These are phyloP conservation scores for Acanthacorydalis orientalis DNA, from an alignment of 2,888 invertebrate genomes.

Conservation along the genomic window DNA sequence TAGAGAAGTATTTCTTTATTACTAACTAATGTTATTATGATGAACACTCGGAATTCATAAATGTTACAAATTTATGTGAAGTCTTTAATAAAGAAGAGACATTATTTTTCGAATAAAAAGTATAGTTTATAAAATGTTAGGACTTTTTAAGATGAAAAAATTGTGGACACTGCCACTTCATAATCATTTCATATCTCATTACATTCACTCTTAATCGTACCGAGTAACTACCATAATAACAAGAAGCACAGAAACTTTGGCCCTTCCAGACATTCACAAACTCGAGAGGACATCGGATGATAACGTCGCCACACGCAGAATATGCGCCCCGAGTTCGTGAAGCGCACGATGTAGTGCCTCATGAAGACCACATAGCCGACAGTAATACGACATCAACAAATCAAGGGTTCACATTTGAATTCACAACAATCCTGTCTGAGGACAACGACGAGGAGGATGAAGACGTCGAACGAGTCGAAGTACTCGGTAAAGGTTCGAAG, in stretches of 20 bases:
- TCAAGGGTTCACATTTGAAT: conserved; percentile 26
- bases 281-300: conserved; percentile 52
- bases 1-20: not conserved
- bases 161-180: not conserved
- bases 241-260: conserved; percentile 60
- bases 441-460: conserved; percentile 26
- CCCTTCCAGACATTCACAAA: conserved; percentile 61
- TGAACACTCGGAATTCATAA: not conserved
- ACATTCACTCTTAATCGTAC: conserved; percentile 3
- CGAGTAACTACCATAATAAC: conserved; percentile 18
- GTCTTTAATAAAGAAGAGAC: no score
- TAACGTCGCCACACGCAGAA: conserved; percentile 27
- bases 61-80: no score
- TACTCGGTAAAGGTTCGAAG: conserved; percentile 24
- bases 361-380: conserved; percentile 24
- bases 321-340: no score
- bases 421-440: conserved; percentile 23
- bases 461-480: conserved; percentile 14
- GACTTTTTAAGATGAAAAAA: not conserved
- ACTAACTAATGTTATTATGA: not conserved
- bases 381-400: conserved; percentile 28
- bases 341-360: conserved; percentile 23
- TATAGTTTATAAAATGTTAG: not conserved
- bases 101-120: no score
- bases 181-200: not conserved